These are phyloP conservation scores for Lepus timidus DNA, from an alignment of 2,113 vertebrate genomes.

Conservation along the genomic window DNA sequence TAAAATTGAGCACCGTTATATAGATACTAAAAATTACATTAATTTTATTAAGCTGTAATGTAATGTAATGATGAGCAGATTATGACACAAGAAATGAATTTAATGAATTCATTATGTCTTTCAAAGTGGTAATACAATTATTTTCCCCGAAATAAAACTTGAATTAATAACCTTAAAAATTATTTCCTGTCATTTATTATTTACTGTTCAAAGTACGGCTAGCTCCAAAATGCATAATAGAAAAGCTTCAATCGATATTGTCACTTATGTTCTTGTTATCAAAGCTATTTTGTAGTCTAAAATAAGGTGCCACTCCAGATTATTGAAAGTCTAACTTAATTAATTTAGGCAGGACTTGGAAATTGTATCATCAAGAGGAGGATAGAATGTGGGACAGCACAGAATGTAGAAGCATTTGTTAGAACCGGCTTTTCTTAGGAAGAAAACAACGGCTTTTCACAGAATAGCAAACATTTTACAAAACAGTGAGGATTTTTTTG, in stretches of 20 bases:
- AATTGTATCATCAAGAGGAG: background rate
- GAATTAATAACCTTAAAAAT: background rate
- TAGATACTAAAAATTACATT: background rate
- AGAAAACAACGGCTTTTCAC: background rate
- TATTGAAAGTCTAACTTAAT: conserved; percentile 4
- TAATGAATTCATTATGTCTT: background rate
- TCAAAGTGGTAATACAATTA: background rate
- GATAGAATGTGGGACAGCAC: background rate
- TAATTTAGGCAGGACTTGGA: background rate
- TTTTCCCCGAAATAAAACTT: conserved; percentile 10
- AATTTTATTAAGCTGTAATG: background rate
- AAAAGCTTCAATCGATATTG: background rate
- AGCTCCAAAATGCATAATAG: background rate
- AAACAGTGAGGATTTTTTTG: too few relatives aligned
- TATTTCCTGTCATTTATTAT: background rate
- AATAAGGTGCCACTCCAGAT: background rate
- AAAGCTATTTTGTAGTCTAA: background rate
- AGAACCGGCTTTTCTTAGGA: conserved; percentile 6
- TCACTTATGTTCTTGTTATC: background rate
- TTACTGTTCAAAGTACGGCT: background rate
- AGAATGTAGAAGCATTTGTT: background rate
- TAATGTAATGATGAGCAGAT: background rate
- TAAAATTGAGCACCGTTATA: background rate
- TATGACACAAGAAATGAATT: background rate
- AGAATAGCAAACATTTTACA: background rate